These are phyloP conservation scores for Adela reaumurella DNA, from an alignment of 2,888 invertebrate genomes.

Conservation along the genomic window DNA sequence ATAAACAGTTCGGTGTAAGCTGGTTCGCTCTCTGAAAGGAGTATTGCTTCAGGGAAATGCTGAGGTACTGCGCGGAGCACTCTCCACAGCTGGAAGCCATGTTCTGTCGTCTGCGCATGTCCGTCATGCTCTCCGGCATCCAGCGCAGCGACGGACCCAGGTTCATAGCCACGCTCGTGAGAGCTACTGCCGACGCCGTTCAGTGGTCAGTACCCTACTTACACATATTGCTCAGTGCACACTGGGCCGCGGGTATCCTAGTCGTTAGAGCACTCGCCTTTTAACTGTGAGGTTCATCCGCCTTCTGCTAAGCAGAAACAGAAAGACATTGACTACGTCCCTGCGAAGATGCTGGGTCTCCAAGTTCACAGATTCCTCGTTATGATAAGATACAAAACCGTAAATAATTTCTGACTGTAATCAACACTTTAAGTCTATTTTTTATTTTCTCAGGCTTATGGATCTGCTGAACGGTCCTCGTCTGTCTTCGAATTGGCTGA, in stretches of 20 bases:
- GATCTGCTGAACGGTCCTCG: conserved; percentile 68
- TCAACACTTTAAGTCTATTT: background rate
- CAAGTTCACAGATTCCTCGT: no score
- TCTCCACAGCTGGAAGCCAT: conserved; percentile 71
- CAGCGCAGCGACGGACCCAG: conserved; percentile 24
- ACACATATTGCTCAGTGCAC: no score
- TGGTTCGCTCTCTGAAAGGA: no score
- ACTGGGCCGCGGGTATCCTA: no score
- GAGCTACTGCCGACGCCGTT: conserved; percentile 28
- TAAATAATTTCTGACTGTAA: background rate
- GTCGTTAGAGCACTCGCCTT: no score
- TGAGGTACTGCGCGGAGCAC: conserved; percentile 76
- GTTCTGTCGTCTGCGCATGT: conserved; percentile 65
- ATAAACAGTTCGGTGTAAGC: no score
- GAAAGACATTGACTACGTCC: no score
- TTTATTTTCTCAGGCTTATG: conserved; percentile 42
- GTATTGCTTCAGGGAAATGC: conserved; percentile 63
- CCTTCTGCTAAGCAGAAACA: no score
- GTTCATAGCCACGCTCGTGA: conserved; percentile 39
- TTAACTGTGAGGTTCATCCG: no score
- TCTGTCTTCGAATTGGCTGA: conserved; percentile 66
- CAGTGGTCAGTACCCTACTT: background rate
- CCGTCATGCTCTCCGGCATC: conserved; percentile 63
- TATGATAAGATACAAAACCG: background rate
- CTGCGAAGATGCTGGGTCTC: no score